Evolutionary conservation across 2,797 vertebrate genomes (phyloP), one percentile per base, ranked within the genome.

Genomic region (Paedocypris micromegethes): DNA sequence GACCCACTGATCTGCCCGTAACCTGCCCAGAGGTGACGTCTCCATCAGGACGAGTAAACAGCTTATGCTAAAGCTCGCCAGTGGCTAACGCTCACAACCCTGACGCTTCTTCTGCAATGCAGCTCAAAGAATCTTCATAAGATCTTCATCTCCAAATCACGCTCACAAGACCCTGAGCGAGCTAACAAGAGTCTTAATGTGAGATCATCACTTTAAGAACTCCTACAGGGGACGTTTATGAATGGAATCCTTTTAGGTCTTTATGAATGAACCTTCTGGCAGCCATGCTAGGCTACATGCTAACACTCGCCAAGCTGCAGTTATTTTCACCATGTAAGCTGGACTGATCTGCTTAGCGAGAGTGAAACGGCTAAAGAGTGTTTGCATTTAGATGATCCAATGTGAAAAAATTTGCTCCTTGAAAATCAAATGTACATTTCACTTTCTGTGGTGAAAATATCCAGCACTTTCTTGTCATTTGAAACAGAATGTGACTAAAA

Each of bases 351-450:
- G 50, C 78, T 66, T 67, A 58, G 53, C 51, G 42, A 58, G 44
- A 37, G 42, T 55, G 69, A 73, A 77, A 80, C 77, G 8, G 46
- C 9, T 79, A 82, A 71, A 81, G 6, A 48, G 46, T 41, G 53
- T 58, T 61, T 49, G 50, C 48, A 8, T 38, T 8, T 43, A 50
- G 4, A 49, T 42, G 1, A 42, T 23, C 38, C 45, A 23, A 23
- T 23, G 23, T 66, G n/a, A 43, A 7, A 42, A 57, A 66, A 38
- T 58, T 52, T 37, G 9, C 9, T 38, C 23, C 23, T 23, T 23
- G 23, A 23, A 23, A 23, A 23, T 23, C 23, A 23, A 23, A 23
- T 23, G 23, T 23, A 23, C 23, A 23, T 23, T 23, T 23, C 23
- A 23, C 23, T 23, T 23, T 1, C 23, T 23, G 23, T 23, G 23